These are phyloP conservation scores for Macrocentrus cingulum DNA, from an alignment of 1,140 invertebrate genomes.

Conservation along the genomic window DNA sequence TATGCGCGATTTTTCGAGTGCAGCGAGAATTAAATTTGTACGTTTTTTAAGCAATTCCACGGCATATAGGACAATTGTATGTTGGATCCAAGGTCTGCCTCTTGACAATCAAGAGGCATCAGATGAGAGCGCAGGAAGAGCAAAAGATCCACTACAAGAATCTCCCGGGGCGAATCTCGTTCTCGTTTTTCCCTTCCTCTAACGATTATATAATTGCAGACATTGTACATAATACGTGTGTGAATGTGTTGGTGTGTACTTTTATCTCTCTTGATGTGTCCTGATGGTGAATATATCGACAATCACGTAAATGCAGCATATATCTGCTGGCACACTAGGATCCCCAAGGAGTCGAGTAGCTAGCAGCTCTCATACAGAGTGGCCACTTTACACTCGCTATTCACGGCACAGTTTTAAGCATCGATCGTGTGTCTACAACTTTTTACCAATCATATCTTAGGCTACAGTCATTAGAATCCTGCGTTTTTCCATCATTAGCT, in stretches of 20 bases:
- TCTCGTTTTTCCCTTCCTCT: conserved; percentile 18
- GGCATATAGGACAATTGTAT: too few species aligned
- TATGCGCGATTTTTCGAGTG: too few species aligned
- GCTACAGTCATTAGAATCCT: too few species aligned
- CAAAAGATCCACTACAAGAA: not conserved
- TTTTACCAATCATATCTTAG: not conserved
- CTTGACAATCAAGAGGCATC: too few species aligned
- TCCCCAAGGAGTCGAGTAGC: not conserved
- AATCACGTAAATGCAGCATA: conserved; percentile 5
- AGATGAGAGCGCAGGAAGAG: not conserved
- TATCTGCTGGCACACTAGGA: not conserved
- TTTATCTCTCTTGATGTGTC: not conserved
- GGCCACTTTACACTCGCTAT: conserved; percentile 42
- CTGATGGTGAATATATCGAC: conserved; percentile 19
- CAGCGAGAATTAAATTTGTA: too few species aligned
- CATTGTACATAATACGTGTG: conserved; percentile 34
- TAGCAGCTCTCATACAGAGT: conserved; percentile 36
- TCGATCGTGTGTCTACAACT: conserved; percentile 47
- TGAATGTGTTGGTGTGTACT: not conserved
- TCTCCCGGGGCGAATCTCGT: conserved; percentile 1
- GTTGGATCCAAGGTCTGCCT: too few species aligned
- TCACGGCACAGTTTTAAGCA: conserved; percentile 53
- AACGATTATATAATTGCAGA: conserved; percentile 44
- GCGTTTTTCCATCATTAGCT: too few species aligned
- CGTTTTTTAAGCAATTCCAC: too few species aligned